Evolutionary conservation across 2,888 invertebrate genomes (phyloP).

Genomic region (Sinotaia quadrata): DNA sequence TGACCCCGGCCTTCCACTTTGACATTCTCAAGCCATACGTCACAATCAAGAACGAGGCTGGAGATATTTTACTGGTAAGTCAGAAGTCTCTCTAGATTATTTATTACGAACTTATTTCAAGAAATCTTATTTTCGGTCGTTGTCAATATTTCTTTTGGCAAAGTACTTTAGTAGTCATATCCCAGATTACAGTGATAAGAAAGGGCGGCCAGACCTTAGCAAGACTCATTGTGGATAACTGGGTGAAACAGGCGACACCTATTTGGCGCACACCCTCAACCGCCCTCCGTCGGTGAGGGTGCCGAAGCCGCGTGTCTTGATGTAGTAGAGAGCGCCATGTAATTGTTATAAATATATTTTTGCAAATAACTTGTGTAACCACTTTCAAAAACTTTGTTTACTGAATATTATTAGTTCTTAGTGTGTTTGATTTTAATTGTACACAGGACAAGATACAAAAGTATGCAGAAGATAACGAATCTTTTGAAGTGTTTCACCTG

Average conservation of each 20-base stretch:
- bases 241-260: no score
- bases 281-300: no score
- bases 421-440: background rate
- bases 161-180: no score
- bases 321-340: background rate
- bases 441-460: slow-evolving; percentile 26
- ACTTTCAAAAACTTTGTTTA: no score
- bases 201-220: no score
- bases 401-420: no score
- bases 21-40: slow-evolving; percentile 41
- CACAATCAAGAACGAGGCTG: slow-evolving; percentile 41
- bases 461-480: slow-evolving; percentile 9
- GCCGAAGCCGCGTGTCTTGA: no score
- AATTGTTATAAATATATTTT: background rate
- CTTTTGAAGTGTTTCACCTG: slow-evolving; percentile 34
- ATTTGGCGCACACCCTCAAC: no score
- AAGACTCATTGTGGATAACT: no score
- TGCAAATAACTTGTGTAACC: background rate
- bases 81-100: background rate
- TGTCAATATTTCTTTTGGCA: background rate
- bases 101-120: no score
- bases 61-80: slow-evolving; percentile 17
- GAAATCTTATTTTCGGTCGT: background rate
- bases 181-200: no score
- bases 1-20: slow-evolving; percentile 37